phyloP scores from a whole-genome alignment of 2,888 invertebrate genomes.

The Trypoxylon attenuatum region DNA sequence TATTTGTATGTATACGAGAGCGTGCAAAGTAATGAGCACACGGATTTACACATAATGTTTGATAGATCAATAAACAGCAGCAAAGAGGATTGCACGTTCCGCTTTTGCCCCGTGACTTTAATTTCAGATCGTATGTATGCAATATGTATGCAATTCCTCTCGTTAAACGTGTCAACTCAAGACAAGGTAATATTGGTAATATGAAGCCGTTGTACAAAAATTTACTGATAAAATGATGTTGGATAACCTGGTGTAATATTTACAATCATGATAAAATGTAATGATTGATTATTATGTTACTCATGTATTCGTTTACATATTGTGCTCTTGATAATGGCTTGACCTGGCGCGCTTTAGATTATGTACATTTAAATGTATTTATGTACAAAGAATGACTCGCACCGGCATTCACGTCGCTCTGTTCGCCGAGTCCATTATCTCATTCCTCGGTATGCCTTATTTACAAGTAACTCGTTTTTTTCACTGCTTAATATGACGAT shows the following conservation, averaged over 20 bases:
- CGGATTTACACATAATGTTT: conserved; percentile 29
- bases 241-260: conserved; percentile 62
- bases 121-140: conserved; percentile 41
- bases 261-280: conserved; percentile 68
- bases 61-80: conserved; percentile 24
- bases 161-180: conserved; percentile 26
- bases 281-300: conserved; percentile 62
- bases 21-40: conserved; percentile 45
- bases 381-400: conserved; percentile 74
- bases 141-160: conserved; percentile 14
- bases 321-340: conserved; percentile 69
- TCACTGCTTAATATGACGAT: conserved; percentile 63
- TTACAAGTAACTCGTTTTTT: conserved; percentile 69
- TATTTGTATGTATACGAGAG: conserved; percentile 39
- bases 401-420: conserved; percentile 69
- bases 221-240: conserved; percentile 62
- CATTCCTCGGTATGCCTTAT: conserved; percentile 69
- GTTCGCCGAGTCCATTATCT: conserved; percentile 67
- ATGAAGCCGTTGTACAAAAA: conserved; percentile 64
- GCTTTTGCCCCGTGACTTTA: no score
- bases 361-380: conserved; percentile 74
- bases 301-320: conserved; percentile 55
- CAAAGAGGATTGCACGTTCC: conserved; percentile 9
- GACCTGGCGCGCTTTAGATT: conserved; percentile 67
- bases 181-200: conserved; percentile 48